phyloP scores from a whole-genome alignment of 2,113 vertebrate genomes.

The Cebidichthys violaceus region DNA sequence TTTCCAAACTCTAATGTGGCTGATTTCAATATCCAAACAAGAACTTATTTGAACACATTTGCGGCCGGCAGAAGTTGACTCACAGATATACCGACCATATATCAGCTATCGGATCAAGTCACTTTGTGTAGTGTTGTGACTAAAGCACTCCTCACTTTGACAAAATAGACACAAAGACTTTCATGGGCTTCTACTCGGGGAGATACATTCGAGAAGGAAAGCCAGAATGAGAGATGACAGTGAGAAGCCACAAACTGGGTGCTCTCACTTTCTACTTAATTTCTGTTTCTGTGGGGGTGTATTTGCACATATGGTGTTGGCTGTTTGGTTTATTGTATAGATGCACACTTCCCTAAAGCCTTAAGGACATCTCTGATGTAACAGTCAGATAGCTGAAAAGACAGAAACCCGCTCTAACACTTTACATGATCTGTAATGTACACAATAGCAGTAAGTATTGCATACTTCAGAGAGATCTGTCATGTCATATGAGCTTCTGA shows the following conservation, averaged over 20 bases:
- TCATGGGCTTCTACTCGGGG: conserved; percentile 4
- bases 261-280: conserved; percentile 72
- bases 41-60: conserved; percentile 11
- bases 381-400: conserved; percentile 8
- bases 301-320: conserved; percentile 34
- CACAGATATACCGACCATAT: conserved; percentile 23
- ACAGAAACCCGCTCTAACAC: background rate
- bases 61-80: conserved; percentile 23
- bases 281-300: conserved; percentile 76
- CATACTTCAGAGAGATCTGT: background rate
- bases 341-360: conserved; percentile 24
- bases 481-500: background rate
- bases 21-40: conserved; percentile 39
- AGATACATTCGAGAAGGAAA: conserved; percentile 33
- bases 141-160: conserved; percentile 19
- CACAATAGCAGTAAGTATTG: background rate
- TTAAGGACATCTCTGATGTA: conserved; percentile 33
- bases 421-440: background rate
- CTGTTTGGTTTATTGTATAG: conserved; percentile 48
- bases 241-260: conserved; percentile 65
- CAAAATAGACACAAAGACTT: background rate
- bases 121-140: background rate
- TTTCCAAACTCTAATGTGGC: conserved; percentile 58
- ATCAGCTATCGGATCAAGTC: conserved; percentile 12
- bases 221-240: conserved; percentile 46